Percentiles rank a stretch among this genome's conserved stretches.
These are phyloP conservation scores for Torymus auratus DNA, from an alignment of 2,888 invertebrate species.

Conservation along the genomic window DNA sequence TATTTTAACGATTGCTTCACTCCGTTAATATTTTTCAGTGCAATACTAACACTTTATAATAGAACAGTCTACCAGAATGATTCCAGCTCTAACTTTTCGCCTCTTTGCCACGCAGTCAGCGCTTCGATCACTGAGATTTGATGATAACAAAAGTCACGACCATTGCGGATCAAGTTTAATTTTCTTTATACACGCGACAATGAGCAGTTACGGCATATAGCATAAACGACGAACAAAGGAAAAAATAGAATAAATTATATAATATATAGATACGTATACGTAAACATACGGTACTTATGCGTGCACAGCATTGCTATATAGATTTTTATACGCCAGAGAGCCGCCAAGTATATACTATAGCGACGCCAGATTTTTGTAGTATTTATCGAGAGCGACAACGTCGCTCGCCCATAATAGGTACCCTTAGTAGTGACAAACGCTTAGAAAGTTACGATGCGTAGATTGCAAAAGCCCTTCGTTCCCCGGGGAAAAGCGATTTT, in stretches of 20 bases:
- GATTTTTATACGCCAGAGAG: constrained; percentile 48
- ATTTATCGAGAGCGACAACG: constrained; percentile 38
- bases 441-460: constrained; percentile 23
- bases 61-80: no score
- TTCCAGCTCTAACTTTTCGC: no score
- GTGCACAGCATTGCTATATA: constrained; percentile 44
- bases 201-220: neutral
- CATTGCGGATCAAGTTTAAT: neutral
- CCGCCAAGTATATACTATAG: constrained; percentile 18
- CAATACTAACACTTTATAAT: no score
- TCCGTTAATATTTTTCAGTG: no score
- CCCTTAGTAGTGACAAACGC: constrained; percentile 23
- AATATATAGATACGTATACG: constrained; percentile 17
- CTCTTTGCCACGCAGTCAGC: no score
- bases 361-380: constrained; percentile 44
- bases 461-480: neutral
- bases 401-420: constrained; percentile 14
- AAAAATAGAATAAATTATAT: neutral
- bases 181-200: neutral
- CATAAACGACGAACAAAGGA: neutral
- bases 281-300: constrained; percentile 49
- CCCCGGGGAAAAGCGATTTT: neutral
- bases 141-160: no score
- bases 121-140: no score
- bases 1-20: no score